Evolutionary conservation across 1,140 invertebrate species (phyloP), one percentile per base, ranked within the genome.

Genomic region (Drosophila funebris): DNA sequence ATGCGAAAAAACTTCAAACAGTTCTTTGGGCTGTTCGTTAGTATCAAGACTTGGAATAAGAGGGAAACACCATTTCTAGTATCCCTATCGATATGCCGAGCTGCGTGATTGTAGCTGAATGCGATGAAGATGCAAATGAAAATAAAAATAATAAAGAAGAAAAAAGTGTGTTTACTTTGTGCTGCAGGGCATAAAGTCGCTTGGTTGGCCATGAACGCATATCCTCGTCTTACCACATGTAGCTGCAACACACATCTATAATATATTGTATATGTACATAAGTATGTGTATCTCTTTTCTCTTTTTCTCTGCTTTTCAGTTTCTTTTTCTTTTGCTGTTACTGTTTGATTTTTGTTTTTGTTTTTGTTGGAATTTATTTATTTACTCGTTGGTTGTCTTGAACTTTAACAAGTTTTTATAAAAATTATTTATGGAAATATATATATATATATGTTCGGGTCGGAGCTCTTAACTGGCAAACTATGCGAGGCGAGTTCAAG

Each of bases 331-430:
- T 16, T 11, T 20, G 0, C 11, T 14, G 2, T 22, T 9, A 43
- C 22, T 8, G n/a, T 14, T 16, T 43, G 5, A 2, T 8, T 22
- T 29, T 20, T 16, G 20, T 24, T 20, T 39, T 33, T 27, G n/a
- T 16, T 56, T 1, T 39, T 31, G 36, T 27, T 62, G 54, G 44
- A 60, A 76, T 73, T 78, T 82, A 83, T 78, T 78, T 82, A 78
- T 78, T 78, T 83, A 83, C 71, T 71, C 46, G 54, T 61, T 37
- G 16, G 29, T 72, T 72, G 79, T 74, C 79, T 75, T 67, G 71
- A 64, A 73, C 60, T 75, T 82, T 83, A 82, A 82, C 79, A 83
- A 82, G 79, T 75, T 82, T 81, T 83, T 83, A 75, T 83, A 75
- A 50, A 83, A 78, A 78, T 82, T 63, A 83, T 78, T 78, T 80